Evolutionary conservation across 2,797 vertebrate genomes (phyloP).

Genomic region (Enteromius mattozi): DNA sequence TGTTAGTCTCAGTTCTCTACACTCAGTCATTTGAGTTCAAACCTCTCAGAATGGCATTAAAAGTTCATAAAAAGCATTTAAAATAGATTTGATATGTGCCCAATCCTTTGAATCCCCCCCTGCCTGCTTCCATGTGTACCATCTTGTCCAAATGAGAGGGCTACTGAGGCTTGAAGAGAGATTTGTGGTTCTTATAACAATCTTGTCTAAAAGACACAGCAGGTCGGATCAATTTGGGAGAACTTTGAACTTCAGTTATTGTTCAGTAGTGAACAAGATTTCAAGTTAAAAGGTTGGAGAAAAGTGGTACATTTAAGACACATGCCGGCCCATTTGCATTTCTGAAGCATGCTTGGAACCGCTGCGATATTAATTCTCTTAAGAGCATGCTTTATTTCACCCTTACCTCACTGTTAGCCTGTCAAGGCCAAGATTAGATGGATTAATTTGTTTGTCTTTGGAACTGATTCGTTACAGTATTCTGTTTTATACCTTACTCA

Average conservation of each 20-base stretch:
- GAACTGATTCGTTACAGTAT: background rate
- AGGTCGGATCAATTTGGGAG: background rate
- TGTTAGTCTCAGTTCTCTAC: background rate
- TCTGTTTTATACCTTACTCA: background rate
- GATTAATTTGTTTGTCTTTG: background rate
- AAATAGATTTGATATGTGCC: constrained; percentile 28
- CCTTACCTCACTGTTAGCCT: constrained; percentile 4
- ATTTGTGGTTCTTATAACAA: background rate
- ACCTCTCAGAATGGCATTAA: constrained; percentile 26
- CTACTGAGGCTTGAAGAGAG: constrained; percentile 8
- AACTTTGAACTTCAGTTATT: constrained; percentile 10
- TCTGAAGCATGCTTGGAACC: background rate
- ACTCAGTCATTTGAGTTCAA: background rate
- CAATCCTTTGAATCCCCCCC: background rate
- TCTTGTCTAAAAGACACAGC: background rate
- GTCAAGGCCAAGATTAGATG: background rate
- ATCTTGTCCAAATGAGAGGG: constrained; percentile 12
- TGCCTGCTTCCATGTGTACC: constrained; percentile 14
- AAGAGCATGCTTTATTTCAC: constrained; percentile 23
- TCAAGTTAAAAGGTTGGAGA: constrained; percentile 6
- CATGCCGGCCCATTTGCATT: background rate
- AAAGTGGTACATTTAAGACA: background rate
- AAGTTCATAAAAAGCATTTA: constrained; percentile 41
- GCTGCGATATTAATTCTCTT: constrained; percentile 12
- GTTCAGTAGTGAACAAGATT: constrained; percentile 6